These are phyloP conservation scores for Phyto melanocephala DNA, from an alignment of 2,888 invertebrate species.

Conservation along the genomic window DNA sequence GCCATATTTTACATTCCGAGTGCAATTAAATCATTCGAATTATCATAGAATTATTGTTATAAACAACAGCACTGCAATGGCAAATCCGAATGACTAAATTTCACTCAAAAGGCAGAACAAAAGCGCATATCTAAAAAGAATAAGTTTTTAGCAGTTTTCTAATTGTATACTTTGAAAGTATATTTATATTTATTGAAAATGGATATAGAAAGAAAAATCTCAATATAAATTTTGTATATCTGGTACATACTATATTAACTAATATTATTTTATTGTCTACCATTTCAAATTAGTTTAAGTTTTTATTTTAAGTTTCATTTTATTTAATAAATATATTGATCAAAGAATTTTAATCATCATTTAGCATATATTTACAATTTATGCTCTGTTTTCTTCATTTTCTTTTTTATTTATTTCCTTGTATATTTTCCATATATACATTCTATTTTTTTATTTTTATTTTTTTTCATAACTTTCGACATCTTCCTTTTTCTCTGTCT, in stretches of 20 bases:
- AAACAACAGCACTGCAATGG: too few species aligned
- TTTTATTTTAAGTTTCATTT: conserved; percentile 12
- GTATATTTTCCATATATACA: too few species aligned
- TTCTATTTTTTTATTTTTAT: not conserved
- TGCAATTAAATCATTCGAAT: too few species aligned
- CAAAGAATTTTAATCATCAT: conserved; percentile 7
- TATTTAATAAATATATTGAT: not conserved
- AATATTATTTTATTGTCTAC: not conserved
- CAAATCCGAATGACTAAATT: too few species aligned
- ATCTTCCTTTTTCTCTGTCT: not conserved
- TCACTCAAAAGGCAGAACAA: too few species aligned
- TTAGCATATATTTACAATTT: not conserved
- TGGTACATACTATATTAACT: not conserved
- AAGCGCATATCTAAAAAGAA: too few species aligned
- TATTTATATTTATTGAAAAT: not conserved
- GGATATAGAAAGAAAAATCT: not conserved
- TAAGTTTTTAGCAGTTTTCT: too few species aligned
- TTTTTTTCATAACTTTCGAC: not conserved
- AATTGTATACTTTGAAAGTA: too few species aligned
- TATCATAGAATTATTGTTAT: too few species aligned
- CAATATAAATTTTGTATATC: too few species aligned
- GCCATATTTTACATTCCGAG: too few species aligned
- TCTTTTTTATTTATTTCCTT: too few species aligned
- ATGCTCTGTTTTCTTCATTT: not conserved
- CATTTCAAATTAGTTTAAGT: not conserved